A percentile compares a stretch with the other conserved stretches of the same genome.
These are phyloP conservation scores for Falco peregrinus DNA, from an alignment of 2,797 vertebrate species.

Conservation along the genomic window DNA sequence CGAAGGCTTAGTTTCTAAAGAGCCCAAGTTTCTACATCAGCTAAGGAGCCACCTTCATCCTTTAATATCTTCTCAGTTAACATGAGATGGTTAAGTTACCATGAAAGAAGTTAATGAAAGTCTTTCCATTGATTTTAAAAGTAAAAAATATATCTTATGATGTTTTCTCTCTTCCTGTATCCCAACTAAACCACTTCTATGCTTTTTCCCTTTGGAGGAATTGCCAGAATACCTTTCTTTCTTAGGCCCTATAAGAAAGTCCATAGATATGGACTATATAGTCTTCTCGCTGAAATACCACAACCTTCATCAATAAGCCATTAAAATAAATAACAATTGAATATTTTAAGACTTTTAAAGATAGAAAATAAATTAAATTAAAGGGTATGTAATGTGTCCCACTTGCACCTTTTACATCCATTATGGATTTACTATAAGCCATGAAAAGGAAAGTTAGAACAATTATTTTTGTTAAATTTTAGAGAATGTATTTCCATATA, in stretches of 20 bases:
- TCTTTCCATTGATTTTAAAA: slow-evolving; percentile 3
- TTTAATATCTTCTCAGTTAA: slow-evolving; percentile 10
- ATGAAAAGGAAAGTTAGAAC: slow-evolving; percentile 32
- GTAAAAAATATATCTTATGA: not conserved
- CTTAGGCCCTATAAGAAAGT: not conserved
- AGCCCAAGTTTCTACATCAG: not conserved
- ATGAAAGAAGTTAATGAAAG: not conserved
- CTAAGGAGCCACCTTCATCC: not conserved
- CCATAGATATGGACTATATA: not conserved
- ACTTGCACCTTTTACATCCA: not conserved
- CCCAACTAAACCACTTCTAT: not conserved
- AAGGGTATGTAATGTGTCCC: not conserved
- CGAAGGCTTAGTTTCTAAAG: not conserved
- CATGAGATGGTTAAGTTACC: not conserved
- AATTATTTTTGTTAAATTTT: slow-evolving; percentile 35
- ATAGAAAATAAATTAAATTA: not conserved
- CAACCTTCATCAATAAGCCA: not conserved
- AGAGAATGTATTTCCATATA: slow-evolving; percentile 36
- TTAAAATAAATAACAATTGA: not conserved
- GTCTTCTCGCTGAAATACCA: slow-evolving; percentile 32
- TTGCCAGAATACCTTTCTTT: not conserved
- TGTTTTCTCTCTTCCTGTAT: not conserved
- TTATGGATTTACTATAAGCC: slow-evolving; percentile 40
- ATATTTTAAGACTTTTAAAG: not conserved
- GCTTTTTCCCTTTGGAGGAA: not conserved